These are phyloP conservation scores for Episyrphus balteatus DNA, from an alignment of 1,140 invertebrate species.

Conservation along the genomic window DNA sequence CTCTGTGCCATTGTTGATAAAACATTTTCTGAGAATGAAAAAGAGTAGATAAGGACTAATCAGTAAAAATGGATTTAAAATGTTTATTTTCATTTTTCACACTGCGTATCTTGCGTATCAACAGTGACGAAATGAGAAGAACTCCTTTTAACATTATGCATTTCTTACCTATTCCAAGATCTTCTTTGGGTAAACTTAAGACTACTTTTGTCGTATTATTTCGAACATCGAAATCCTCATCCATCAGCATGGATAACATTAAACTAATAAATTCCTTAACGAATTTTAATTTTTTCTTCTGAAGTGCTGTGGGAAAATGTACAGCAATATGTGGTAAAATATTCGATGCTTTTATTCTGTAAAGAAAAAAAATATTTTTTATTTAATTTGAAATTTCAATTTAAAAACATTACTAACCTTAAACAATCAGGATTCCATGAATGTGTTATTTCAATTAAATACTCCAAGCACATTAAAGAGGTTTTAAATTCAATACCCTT, in stretches of 20 bases:
- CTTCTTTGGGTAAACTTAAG: slow-evolving; percentile 2
- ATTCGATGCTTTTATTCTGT: slow-evolving; percentile 8
- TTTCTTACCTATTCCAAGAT: neutral
- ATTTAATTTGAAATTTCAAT: neutral
- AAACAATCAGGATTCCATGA: slow-evolving; percentile 9
- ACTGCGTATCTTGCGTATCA: no score
- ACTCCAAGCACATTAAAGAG: slow-evolving; percentile 6
- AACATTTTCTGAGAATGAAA: slow-evolving; percentile 2
- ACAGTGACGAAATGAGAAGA: no score
- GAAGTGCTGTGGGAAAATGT: slow-evolving; percentile 6
- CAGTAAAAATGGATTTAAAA: no score
- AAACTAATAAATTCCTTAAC: slow-evolving; percentile 13
- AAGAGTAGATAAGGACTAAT: neutral
- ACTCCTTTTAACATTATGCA: neutral
- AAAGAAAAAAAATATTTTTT: slow-evolving; percentile 1
- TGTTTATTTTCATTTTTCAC: no score
- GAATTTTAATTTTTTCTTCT: slow-evolving; percentile 6
- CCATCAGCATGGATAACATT: slow-evolving; percentile 21
- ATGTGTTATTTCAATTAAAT: slow-evolving; percentile 9
- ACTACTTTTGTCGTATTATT: slow-evolving; percentile 15
- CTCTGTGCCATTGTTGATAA: slow-evolving; percentile 13
- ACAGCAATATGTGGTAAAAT: slow-evolving; percentile 4
- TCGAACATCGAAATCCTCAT: slow-evolving; percentile 24
- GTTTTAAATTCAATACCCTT: slow-evolving; percentile 5
- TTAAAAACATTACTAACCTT: slow-evolving; percentile 4